phyloP scores from a whole-genome alignment of 2,113 vertebrate species.

The Channa argus region DNA sequence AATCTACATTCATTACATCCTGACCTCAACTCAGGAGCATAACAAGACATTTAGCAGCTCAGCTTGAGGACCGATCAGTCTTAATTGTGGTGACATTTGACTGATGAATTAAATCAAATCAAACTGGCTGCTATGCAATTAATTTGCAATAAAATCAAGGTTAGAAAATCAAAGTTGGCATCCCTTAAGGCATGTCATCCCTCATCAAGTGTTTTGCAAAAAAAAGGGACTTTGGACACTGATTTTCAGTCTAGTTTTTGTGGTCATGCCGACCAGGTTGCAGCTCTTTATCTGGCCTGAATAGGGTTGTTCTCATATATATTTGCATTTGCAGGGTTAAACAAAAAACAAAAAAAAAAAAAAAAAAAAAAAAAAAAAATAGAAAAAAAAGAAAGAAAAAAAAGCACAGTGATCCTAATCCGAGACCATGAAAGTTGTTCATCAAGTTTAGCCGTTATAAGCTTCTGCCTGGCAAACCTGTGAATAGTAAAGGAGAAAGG shows the following conservation, averaged over 20 bases:
- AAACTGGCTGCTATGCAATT: conserved; percentile 36
- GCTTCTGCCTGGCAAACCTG: background rate
- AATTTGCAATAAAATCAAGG: conserved; percentile 41
- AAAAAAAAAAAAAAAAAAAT: too few relatives aligned
- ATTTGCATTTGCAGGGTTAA: too few relatives aligned
- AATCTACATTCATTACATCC: conserved; percentile 43
- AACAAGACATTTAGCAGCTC: conserved; percentile 28
- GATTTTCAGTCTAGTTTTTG: conserved; percentile 14
- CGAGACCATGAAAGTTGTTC: background rate
- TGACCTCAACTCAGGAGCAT: background rate
- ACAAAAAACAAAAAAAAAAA: too few relatives aligned
- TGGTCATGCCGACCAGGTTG: background rate
- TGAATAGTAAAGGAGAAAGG: background rate
- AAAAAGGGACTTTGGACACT: background rate
- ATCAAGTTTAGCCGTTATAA: background rate
- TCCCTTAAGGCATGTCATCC: conserved; percentile 16
- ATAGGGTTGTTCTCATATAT: too few relatives aligned
- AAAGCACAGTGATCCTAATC: background rate
- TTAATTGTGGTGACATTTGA: conserved; percentile 57
- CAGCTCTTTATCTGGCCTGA: too few relatives aligned
- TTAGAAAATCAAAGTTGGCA: conserved; percentile 38
- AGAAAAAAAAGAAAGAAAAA: too few relatives aligned
- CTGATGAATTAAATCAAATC: conserved; percentile 47
- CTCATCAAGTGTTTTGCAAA: background rate
- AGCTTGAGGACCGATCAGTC: conserved; percentile 40